Evolutionary conservation across 1,140 invertebrate species (phyloP), one percentile per base, ranked within the genome.

Genomic region (Bombus impatiens): DNA sequence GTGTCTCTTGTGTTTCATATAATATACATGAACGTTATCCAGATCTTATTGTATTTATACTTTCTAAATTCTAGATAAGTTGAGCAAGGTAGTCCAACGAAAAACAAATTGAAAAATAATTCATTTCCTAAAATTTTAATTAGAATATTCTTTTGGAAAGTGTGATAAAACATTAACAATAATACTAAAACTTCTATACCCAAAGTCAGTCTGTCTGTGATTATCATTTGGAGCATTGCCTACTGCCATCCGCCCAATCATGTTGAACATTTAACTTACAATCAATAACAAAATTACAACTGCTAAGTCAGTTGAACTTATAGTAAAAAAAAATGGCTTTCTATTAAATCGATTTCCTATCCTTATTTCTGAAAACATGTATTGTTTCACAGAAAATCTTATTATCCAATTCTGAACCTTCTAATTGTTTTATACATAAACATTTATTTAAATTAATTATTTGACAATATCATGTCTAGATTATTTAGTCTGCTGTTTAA

Each of bases 161-260:
- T 68, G 28, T 47, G 37, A 44, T 72, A 68, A 65, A 22, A 53
- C 22, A 32, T 59, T 32, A 57, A 70, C n/a, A 9, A n/a, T 28
- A n/a, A 1, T 40, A 44, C 47, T 28, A 8, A 67, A 67, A 57
- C 32, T 65, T 32, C 44, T 15, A 62, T 42, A 42, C 10, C n/a
- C 40, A 28, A 44, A 44, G 13, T 32, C 12, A 6, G 57, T 44
- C 6, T 35, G n/a, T 78, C 47, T 53, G 78, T 85, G 77, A 79
- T 74, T 74, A 80, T 85, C 37, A 65, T 85, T 80, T 65, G 40
- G 78, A 80, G 53, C 35, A 57, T 42, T 65, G 5, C 3, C 32
- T 74, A 59, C 18, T 84, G 25, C 67, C 40, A 71, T 72, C 25
- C 15, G 0, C 12, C 59, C 32, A 15, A n/a, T 32, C 15, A 32